These are phyloP conservation scores for Pristionchus fissidentatus DNA, from an alignment of 2,888 invertebrate species.

Conservation along the genomic window DNA sequence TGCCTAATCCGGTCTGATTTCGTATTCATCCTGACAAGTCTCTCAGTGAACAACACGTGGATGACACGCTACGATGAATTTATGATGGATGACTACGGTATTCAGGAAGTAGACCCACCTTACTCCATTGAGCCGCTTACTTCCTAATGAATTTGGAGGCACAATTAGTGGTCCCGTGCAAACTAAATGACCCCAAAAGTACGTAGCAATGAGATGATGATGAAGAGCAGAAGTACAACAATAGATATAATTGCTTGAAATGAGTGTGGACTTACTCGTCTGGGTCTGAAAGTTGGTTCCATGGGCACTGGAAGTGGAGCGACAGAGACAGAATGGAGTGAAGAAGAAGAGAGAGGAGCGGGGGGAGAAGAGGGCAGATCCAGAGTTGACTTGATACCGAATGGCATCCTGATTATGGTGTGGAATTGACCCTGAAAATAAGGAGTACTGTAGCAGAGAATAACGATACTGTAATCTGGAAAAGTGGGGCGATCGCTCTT, in stretches of 20 bases:
- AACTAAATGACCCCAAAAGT: no score
- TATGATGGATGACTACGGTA: background rate
- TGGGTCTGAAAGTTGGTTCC: slow-evolving; percentile 19
- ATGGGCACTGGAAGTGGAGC: slow-evolving; percentile 28
- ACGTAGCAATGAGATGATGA: slow-evolving; percentile 1
- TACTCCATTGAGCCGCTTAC: no score
- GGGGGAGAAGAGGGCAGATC: slow-evolving; percentile 37
- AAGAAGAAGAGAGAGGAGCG: slow-evolving; percentile 32
- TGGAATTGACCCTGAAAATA: background rate
- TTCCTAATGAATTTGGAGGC: no score
- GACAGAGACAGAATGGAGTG: slow-evolving; percentile 9
- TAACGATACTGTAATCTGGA: no score
- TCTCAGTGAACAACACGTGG: background rate
- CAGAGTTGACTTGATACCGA: slow-evolving; percentile 37
- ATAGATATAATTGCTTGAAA: background rate
- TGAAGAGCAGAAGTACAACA: background rate
- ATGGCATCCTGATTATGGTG: slow-evolving; percentile 20
- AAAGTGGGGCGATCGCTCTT: no score
- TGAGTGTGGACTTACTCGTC: slow-evolving; percentile 9
- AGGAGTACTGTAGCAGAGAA: background rate
- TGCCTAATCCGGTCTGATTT: no score
- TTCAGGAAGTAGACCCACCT: background rate
- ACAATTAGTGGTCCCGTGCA: no score
- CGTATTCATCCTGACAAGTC: no score
- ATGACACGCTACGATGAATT: background rate